Evolutionary conservation across 2,888 invertebrate species (phyloP).

Genomic region (Gonocerus acuteangulatus): DNA sequence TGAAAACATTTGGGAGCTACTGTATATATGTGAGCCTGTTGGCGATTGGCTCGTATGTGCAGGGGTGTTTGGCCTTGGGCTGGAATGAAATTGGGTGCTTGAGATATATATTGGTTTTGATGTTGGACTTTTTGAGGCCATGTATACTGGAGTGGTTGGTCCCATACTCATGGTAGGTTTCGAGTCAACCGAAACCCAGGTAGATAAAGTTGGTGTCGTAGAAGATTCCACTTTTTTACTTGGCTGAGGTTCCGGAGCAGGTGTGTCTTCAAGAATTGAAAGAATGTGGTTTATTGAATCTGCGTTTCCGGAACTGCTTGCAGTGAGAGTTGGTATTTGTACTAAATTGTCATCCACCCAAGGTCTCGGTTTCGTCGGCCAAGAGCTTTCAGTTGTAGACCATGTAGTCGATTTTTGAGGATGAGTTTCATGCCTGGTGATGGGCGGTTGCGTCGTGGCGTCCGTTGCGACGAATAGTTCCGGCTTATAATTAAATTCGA

Average conservation of each 20-base stretch:
- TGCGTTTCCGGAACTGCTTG: slow-evolving; percentile 33
- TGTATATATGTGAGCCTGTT: background rate
- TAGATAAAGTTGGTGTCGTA: slow-evolving; percentile 41
- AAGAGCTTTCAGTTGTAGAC: slow-evolving; percentile 28
- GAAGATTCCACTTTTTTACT: slow-evolving; percentile 11
- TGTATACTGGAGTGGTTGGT: slow-evolving; percentile 2
- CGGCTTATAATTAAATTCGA: slow-evolving; percentile 38
- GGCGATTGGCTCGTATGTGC: slow-evolving; percentile 10
- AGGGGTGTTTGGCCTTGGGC: slow-evolving; percentile 4
- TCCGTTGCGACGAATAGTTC: slow-evolving; percentile 33
- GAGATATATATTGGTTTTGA: slow-evolving; percentile 30
- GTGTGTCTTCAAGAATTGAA: slow-evolving; percentile 44
- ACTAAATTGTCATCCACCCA: slow-evolving; percentile 42
- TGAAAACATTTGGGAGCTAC: slow-evolving; percentile 28
- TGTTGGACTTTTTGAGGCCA: slow-evolving; percentile 26
- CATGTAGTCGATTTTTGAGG: slow-evolving; percentile 33
- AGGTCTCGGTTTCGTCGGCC: slow-evolving; percentile 31
- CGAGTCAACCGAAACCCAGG: slow-evolving; percentile 41
- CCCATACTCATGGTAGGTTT: slow-evolving; percentile 23
- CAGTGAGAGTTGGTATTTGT: slow-evolving; percentile 43
- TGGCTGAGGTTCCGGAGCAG: slow-evolving; percentile 33
- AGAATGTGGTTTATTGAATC: slow-evolving; percentile 46
- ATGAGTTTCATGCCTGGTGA: slow-evolving; percentile 22
- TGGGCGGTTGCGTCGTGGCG: slow-evolving; percentile 26
- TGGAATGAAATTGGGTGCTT: slow-evolving; percentile 13